Conservation (phyloP, 2,113 vertebrate genomes). For the Ophiodon elongatus region DNA sequence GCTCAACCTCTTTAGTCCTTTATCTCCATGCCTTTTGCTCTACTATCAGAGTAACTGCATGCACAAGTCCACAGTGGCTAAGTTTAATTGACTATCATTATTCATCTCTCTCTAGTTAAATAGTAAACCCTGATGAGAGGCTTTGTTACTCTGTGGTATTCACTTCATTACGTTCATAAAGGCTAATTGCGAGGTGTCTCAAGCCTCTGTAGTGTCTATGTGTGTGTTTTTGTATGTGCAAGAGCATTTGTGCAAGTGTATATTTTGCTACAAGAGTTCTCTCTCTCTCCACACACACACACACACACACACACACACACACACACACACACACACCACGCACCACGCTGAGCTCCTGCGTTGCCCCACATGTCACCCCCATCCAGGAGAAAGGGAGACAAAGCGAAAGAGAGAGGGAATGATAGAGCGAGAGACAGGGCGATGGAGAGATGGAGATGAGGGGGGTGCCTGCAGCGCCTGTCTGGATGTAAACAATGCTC, state of each 20-base stretch:
- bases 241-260: slow-evolving; percentile 45
- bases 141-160: slow-evolving; percentile 31
- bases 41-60: slow-evolving; percentile 1
- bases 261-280: slow-evolving; percentile 63
- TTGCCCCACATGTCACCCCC: slow-evolving; percentile 82
- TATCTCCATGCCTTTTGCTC: background rate
- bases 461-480: slow-evolving; percentile 89
- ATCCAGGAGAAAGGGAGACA: slow-evolving; percentile 79
- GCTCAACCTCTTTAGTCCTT: background rate
- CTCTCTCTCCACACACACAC: background rate
- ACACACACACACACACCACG: slow-evolving; percentile 39
- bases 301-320: slow-evolving; percentile 26
- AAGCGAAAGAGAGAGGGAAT: slow-evolving; percentile 77
- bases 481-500: slow-evolving; percentile 95
- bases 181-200: slow-evolving; percentile 57
- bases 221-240: slow-evolving; percentile 41
- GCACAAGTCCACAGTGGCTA: slow-evolving; percentile 16
- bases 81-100: slow-evolving; percentile 10
- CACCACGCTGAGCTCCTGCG: slow-evolving; percentile 54
- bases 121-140: slow-evolving; percentile 4
- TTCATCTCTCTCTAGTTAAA: slow-evolving; percentile 13
- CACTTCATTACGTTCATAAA: slow-evolving; percentile 61
- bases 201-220: slow-evolving; percentile 14
- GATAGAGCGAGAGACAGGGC: slow-evolving; percentile 77
- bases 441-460: slow-evolving; percentile 81